A percentile compares a stretch with the other conserved stretches of the same genome.
These are phyloP conservation scores for Chymomyza caudatula DNA, from an alignment of 2,888 invertebrate genomes.

Conservation along the genomic window DNA sequence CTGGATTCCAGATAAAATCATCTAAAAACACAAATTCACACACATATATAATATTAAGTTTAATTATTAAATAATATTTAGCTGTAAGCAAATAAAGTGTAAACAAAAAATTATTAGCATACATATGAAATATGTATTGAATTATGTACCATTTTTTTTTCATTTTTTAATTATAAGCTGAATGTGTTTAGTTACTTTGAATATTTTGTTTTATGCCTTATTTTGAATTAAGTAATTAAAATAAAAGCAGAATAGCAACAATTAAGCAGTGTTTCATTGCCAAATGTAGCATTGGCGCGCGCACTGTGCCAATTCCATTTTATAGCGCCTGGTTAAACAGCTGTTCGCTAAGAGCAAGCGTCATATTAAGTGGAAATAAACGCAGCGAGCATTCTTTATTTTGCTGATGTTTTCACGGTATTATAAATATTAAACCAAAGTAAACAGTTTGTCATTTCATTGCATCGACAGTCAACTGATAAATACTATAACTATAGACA, in stretches of 20 bases:
- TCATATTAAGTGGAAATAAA: background rate
- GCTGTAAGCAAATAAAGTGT: constrained; percentile 26
- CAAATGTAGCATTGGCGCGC: background rate
- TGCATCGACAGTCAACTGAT: background rate
- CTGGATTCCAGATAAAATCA: no score
- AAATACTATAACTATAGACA: background rate
- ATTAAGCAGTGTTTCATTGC: background rate
- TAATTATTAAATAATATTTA: constrained; percentile 7
- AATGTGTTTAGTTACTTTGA: background rate
- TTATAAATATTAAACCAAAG: background rate
- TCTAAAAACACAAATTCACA: no score
- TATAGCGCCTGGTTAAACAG: background rate
- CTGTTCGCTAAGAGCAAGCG: background rate
- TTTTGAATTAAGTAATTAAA: background rate
- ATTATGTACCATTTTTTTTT: no score
- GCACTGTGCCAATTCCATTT: background rate
- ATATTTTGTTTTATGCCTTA: no score
- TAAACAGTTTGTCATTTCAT: background rate
- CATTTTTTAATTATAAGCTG: background rate
- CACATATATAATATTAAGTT: no score
- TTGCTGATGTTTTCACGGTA: background rate
- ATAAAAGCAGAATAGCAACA: background rate
- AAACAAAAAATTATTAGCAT: constrained; percentile 1
- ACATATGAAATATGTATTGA: constrained; percentile 56
- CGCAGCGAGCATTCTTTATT: background rate